Evolutionary conservation across 2,797 vertebrate species (phyloP), one percentile per base, ranked within the genome.

Genomic region (Cottoperca gobio): DNA sequence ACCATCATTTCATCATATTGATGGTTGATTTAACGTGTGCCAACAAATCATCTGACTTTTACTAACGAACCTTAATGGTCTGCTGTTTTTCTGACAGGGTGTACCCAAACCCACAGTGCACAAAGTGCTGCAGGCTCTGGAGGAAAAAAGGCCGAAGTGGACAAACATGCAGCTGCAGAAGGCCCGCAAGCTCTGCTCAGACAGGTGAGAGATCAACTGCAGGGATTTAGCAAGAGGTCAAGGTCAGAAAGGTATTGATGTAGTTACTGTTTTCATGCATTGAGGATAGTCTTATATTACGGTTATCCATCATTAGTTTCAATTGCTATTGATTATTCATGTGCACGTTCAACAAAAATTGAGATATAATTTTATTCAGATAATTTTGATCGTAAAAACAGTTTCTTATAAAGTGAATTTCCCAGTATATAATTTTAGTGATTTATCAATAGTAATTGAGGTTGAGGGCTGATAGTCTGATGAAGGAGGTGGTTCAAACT

Each of bases 81-180:
- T 71, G 16, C 35, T 61, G 24, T 78, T 17, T 67, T 24, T 81
- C 45, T 60, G 43, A 12, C 78, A 93, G 89, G 94, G 92, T 57
- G 93, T 94, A 84, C 94, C 96, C 68, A 96, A 96, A 88, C 95
- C 95, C 69, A 89, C 92, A 59, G 93, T 95, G 58, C 96, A 95
- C 69, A 97, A 96, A 91, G 95, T 98, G 49, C 91, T 97, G 73
- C 95, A 96, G 90, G 92, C 83, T 79, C 94, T 99, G 68, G 97
- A 99, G 79, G 96, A 95, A 75, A 94, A 95, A 76, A 94, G 93
- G 84, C 97, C 97, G 71, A 97, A 97, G 79, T 99, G 97, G 97
- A 97, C 93, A 76, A 93, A 94, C 84, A 83, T 87, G 74, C 97
- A 99, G 79, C 91, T 99, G 86, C 94, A 96, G 90, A 97, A 96